Conservation (phyloP, 2,797 vertebrate genomes). For the Alectoris magna region DNA sequence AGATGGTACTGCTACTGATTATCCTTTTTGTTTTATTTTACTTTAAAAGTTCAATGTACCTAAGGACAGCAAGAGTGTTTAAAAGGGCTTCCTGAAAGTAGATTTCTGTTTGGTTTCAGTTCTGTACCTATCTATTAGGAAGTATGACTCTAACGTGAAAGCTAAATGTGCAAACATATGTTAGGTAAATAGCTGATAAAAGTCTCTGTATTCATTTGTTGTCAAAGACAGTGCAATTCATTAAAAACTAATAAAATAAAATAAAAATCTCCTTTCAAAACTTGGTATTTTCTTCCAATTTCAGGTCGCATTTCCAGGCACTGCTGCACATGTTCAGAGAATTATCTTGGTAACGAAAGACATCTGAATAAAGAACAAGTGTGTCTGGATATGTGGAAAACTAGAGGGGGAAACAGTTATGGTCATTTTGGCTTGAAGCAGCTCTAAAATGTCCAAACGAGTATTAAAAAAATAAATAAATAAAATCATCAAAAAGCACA, state of each 20-base stretch:
- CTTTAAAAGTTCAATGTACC: background rate
- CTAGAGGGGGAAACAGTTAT: background rate
- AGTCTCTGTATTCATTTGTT: background rate
- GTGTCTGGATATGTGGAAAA: constrained; percentile 22
- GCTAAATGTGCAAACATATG: background rate
- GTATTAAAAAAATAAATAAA: constrained; percentile 4
- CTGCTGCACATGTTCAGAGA: constrained; percentile 65
- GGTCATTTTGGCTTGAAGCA: constrained; percentile 46
- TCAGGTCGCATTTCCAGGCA: constrained; percentile 72
- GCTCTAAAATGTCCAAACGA: constrained; percentile 57
- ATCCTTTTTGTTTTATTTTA: background rate
- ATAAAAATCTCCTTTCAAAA: constrained; percentile 4
- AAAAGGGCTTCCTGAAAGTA: background rate
- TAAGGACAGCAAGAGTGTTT: background rate
- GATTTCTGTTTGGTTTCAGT: background rate
- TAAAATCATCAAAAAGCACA: background rate
- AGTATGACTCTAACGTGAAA: background rate
- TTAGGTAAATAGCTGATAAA: background rate
- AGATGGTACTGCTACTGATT: background rate
- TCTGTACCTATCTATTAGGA: background rate
- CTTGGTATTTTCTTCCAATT: constrained; percentile 68
- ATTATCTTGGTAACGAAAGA: constrained; percentile 65
- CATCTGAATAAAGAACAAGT: constrained; percentile 65
- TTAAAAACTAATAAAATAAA: background rate
- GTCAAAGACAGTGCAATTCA: background rate